Evolutionary conservation across 2,797 vertebrate species (phyloP).

Genomic region (Gobionotothen gibberifrons): DNA sequence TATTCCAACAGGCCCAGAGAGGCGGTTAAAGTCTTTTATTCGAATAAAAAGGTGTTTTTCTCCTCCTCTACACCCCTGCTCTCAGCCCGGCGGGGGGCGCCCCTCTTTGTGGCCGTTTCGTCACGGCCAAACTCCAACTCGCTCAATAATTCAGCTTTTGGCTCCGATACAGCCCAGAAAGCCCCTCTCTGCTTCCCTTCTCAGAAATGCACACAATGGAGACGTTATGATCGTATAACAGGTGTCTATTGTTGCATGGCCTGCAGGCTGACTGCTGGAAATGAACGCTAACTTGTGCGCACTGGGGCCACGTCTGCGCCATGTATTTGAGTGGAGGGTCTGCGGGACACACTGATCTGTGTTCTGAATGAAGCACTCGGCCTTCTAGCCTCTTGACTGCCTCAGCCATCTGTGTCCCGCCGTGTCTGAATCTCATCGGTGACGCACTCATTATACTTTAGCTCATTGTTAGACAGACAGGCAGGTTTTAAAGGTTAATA

Average conservation of each 20-base stretch:
- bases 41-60: slow-evolving; percentile 41
- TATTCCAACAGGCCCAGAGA: slow-evolving; percentile 17
- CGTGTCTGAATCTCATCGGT: background rate
- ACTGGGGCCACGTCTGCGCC: background rate
- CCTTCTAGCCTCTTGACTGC: slow-evolving; percentile 26
- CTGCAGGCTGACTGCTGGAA: background rate
- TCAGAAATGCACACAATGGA: background rate
- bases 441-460: background rate
- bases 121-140: slow-evolving; percentile 55
- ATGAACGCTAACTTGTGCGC: background rate
- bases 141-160: slow-evolving; percentile 56
- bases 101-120: slow-evolving; percentile 61
- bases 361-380: background rate
- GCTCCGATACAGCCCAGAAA: slow-evolving; percentile 11
- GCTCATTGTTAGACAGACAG: background rate
- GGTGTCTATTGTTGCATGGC: slow-evolving; percentile 50
- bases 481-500: background rate
- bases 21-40: slow-evolving; percentile 40
- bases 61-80: slow-evolving; percentile 33
- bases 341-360: background rate
- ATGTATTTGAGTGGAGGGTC: background rate
- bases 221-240: slow-evolving; percentile 42
- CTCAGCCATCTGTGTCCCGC: slow-evolving; percentile 24
- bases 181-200: background rate
- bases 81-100: slow-evolving; percentile 58